Percentiles rank a stretch among this genome's conserved stretches.
phyloP scores from a whole-genome alignment of 2,888 invertebrate species.

The Alentia gelatinosa region DNA sequence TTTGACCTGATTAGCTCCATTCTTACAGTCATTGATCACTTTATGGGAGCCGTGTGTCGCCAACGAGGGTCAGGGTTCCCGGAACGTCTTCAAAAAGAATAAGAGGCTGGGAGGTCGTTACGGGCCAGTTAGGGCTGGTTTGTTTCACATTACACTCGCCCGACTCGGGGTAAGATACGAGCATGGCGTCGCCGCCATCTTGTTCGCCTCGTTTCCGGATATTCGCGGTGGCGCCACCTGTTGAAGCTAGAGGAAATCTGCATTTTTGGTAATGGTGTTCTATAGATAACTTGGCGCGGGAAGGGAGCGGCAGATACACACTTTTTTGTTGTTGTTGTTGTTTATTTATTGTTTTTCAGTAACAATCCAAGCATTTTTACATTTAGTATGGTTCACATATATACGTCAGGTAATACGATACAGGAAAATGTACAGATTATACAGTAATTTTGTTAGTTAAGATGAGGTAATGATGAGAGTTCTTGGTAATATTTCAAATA shows the following conservation, averaged over 20 bases:
- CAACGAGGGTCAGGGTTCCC: not conserved
- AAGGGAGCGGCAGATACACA: too few relatives aligned
- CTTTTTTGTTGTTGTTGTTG: too few relatives aligned
- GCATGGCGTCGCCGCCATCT: not conserved
- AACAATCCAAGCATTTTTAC: too few relatives aligned
- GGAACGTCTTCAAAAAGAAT: not conserved
- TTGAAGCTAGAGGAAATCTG: not conserved
- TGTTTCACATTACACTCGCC: not conserved
- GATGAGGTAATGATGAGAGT: too few relatives aligned
- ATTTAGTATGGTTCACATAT: too few relatives aligned
- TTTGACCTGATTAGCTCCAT: conserved; percentile 27
- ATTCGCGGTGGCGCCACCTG: not conserved
- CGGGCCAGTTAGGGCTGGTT: not conserved
- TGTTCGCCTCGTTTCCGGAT: not conserved
- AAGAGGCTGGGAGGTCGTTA: not conserved
- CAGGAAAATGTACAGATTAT: too few relatives aligned
- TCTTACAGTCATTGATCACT: not conserved
- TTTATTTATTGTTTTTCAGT: too few relatives aligned
- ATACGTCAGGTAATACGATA: too few relatives aligned
- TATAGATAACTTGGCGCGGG: not conserved
- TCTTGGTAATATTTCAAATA: too few relatives aligned
- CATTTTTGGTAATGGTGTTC: not conserved
- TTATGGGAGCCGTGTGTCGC: not conserved
- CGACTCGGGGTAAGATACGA: not conserved
- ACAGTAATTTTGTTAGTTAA: too few relatives aligned